These are phyloP conservation scores for Mormyrops attenuatus DNA, from an alignment of 2,797 vertebrate species.

Conservation along the genomic window DNA sequence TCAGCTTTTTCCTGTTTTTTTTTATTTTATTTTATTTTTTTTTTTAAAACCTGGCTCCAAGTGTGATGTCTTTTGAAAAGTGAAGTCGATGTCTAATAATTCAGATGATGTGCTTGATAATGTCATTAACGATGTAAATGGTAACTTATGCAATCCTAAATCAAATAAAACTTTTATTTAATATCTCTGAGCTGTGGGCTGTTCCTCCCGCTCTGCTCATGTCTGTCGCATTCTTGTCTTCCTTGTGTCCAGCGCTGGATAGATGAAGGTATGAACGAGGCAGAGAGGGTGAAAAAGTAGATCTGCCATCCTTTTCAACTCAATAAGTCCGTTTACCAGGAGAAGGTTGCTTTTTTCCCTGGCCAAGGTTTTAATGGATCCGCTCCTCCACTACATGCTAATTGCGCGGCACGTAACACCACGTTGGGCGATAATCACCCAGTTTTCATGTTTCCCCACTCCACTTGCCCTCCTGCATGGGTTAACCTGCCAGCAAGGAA, in stretches of 20 bases:
- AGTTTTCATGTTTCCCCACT: not conserved
- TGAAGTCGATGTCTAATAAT: conserved; percentile 14
- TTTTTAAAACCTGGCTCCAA: not conserved
- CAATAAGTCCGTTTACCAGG: not conserved
- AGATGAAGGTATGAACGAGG: not conserved
- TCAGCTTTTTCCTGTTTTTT: not conserved
- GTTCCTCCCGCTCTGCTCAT: not conserved
- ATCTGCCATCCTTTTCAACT: not conserved
- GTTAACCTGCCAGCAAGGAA: not conserved
- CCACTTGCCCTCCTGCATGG: not conserved
- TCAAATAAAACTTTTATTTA: conserved; percentile 51
- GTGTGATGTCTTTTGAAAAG: conserved; percentile 1
- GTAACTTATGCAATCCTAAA: conserved; percentile 45
- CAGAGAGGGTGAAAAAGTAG: not conserved
- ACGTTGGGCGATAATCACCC: not conserved
- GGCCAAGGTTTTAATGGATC: not conserved
- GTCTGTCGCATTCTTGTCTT: not conserved
- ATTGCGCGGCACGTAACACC: not conserved
- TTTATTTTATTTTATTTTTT: too few relatives aligned
- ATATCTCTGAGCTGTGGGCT: conserved; percentile 13
- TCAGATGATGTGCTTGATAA: conserved; percentile 27
- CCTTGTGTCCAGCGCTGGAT: not conserved
- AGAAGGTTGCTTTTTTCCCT: not conserved
- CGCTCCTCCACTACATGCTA: not conserved
- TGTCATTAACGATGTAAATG: conserved; percentile 41